Evolutionary conservation across 2,888 invertebrate species (phyloP), one percentile per base, ranked within the genome.

Genomic region (Drosophila buzzatii): DNA sequence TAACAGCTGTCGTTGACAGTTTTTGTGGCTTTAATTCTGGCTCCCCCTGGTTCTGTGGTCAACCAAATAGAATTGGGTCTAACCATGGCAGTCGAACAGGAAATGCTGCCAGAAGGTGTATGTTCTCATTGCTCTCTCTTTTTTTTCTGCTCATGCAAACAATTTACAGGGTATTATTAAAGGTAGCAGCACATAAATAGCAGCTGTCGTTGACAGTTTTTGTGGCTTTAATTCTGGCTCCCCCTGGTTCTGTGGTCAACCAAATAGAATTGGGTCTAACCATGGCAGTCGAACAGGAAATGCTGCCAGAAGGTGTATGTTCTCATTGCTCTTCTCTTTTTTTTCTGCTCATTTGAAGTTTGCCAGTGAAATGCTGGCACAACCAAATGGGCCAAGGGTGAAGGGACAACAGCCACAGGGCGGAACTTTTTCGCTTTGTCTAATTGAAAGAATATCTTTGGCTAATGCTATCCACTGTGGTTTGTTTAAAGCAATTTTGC

Each of bases 381-480:
- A 37, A 6, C 0, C 18, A 18, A 69, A 51, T 62, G 57, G 53
- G 49, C 53, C 57, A 66, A 63, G 64, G 23, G 45, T 1, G 39
- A 16, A 1, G 33, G 20, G 33, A 23, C 41, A 18, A 12, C 39
- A 58, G 27, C 53, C 58, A 14, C 58, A 71, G 20, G 33, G 27
- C 37, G 7, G 41, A 62, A 68, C 53, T 65, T 74, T 67, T 47
- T 45, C 35, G 45, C 49, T 62, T 70, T 62, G 64, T 64, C 73
- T 88, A 87, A 88, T 85, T 87, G 81, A 81, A 87, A 73, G 79
- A 44, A 81, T 73, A 81, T 85, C 69, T 70, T 61, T 64, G 57
- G 67, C 56, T 63, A 70, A 65, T 76, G 65, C 58, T 53, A 58
- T 60, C 0, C 41, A 31, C 12, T 71, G 69, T 68, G 75, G 68